Evolutionary conservation across 2,797 vertebrate species (phyloP).

Genomic region (Manis javanica): DNA sequence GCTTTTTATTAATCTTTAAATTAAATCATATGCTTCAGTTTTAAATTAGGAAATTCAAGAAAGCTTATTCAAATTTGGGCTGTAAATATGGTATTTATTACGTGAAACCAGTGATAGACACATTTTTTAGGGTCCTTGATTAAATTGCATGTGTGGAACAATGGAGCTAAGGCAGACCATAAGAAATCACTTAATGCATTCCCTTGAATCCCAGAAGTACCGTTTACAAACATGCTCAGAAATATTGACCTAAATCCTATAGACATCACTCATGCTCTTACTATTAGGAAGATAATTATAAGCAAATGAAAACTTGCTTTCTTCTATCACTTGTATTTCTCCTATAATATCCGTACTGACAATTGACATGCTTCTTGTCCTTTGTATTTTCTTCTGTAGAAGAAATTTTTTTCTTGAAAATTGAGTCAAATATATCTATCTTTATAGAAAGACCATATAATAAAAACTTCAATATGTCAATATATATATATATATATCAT

Average conservation of each 20-base stretch:
- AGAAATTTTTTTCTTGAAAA: slow-evolving; percentile 16
- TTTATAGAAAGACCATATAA: neutral
- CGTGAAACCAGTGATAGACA: neutral
- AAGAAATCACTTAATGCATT: neutral
- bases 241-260: neutral
- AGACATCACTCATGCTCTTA: neutral
- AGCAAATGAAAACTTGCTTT: neutral
- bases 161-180: neutral
- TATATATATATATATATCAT: too few relatives aligned
- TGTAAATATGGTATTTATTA: neutral
- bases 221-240: neutral
- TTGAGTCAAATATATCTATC: neutral
- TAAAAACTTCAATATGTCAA: too few relatives aligned
- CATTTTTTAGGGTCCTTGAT: neutral
- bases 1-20: neutral
- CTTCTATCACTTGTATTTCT: neutral
- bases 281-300: neutral
- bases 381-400: neutral
- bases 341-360: neutral
- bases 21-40: neutral
- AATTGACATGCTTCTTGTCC: neutral
- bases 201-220: neutral
- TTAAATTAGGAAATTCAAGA: slow-evolving; percentile 25
- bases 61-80: neutral
- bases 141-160: slow-evolving; percentile 17